A percentile compares a stretch with the other conserved stretches of the same genome.
Evolutionary conservation across 2,888 invertebrate genomes (phyloP).

Genomic region (Chymomyza fuscimana): DNA sequence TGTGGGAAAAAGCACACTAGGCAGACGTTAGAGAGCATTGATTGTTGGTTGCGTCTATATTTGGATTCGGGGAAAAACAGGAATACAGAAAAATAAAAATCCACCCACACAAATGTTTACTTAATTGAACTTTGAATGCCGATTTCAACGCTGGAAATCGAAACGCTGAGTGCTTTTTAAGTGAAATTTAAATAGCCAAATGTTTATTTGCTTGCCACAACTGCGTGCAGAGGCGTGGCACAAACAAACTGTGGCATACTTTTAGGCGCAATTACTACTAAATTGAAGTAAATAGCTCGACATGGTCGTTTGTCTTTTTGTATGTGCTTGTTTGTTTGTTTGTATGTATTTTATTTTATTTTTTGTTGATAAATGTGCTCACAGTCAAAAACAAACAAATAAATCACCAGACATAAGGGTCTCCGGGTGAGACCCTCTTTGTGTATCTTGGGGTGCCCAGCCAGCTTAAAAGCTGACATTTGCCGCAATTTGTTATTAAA

Average conservation of each 20-base stretch:
- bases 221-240: constrained; percentile 1
- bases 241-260: constrained; percentile 37
- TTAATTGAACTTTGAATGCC: constrained; percentile 66
- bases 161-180: constrained; percentile 39
- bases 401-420: constrained; percentile 56
- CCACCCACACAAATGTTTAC: constrained; percentile 47
- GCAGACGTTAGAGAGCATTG: background rate
- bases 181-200: constrained; percentile 53
- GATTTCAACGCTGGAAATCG: background rate
- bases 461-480: constrained; percentile 2
- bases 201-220: constrained; percentile 6
- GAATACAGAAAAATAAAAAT: background rate
- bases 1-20: constrained; percentile 16
- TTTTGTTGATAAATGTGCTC: constrained; percentile 62
- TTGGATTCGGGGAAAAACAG: background rate
- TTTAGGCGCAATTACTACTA: constrained; percentile 30
- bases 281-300: background rate
- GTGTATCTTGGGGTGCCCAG: background rate
- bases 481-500: constrained; percentile 33
- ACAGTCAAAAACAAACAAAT: constrained; percentile 65
- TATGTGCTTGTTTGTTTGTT: constrained; percentile 13
- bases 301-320: constrained; percentile 40
- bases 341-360: constrained; percentile 21
- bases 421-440: background rate
- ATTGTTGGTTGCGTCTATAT: background rate